Conservation (phyloP, 1,140 invertebrate genomes). For the Zophobas morio region DNA sequence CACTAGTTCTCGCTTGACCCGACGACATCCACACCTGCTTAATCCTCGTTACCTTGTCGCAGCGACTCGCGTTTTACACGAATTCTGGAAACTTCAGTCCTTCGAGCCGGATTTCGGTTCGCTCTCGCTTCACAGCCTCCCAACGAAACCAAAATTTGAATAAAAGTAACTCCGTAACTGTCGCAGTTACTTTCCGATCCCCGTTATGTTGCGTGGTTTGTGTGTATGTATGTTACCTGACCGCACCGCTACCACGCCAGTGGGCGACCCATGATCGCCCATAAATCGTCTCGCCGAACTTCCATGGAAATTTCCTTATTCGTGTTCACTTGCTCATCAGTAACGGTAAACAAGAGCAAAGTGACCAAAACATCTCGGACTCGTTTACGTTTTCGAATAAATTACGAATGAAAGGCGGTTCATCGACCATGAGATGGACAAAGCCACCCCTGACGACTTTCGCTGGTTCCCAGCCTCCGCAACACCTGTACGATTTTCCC, state of each 20-base stretch:
- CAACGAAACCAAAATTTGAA: slow-evolving; percentile 53
- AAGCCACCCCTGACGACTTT: slow-evolving; percentile 12
- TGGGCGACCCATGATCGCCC: slow-evolving; percentile 18
- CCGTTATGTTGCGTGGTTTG: slow-evolving; percentile 50
- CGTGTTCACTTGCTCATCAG: slow-evolving; percentile 26
- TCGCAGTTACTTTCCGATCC: slow-evolving; percentile 53
- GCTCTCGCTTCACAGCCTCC: not conserved
- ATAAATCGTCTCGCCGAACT: slow-evolving; percentile 38
- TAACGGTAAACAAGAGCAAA: slow-evolving; percentile 33
- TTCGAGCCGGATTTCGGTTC: too few species aligned
- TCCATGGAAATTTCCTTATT: slow-evolving; percentile 44
- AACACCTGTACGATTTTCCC: slow-evolving; percentile 53
- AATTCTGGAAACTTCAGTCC: too few species aligned
- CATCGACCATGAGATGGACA: slow-evolving; percentile 3
- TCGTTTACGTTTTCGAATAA: slow-evolving; percentile 5
- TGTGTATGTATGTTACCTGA: slow-evolving; percentile 54
- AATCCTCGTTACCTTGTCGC: too few species aligned
- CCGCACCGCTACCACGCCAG: slow-evolving; percentile 45
- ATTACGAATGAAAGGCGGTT: not conserved
- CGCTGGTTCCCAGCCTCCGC: slow-evolving; percentile 49
- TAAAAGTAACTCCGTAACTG: slow-evolving; percentile 52
- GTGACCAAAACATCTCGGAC: slow-evolving; percentile 3
- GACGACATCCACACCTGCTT: too few species aligned
- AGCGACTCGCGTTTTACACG: too few species aligned
- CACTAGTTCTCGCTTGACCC: too few species aligned